Base-by-base conservation (phyloP, 2,113 vertebrate species). In the Dicerorhinus sumatrensis region DNA sequence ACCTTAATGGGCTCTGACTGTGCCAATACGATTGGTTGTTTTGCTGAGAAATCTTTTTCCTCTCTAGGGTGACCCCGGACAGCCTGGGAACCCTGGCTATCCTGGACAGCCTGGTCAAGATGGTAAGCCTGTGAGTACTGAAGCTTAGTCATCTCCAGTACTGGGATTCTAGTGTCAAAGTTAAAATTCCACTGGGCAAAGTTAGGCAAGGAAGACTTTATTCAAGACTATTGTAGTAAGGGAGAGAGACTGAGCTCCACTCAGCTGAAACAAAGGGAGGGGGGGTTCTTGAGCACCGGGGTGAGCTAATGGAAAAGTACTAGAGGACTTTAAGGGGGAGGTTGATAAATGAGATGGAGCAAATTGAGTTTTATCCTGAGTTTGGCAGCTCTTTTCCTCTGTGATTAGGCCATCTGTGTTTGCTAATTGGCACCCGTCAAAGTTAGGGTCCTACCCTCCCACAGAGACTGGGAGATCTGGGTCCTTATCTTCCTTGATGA, bases 51-150 rank as follows among this genome's bases (percentile, higher is more conserved):
- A 3, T 39, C 17, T 21, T 97, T 31, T 80, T 95, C 97, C 36
- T 98, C 46, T 63, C 14, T 88, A 99, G 99, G 99, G 99, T 96
- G 99, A 99, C 62, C 96, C 98, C 97, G 99, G 99, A 96, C 98
- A 94, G 72, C 96, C 98, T 70, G 99, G 99, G 80, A 98, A 98
- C 91, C 98, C 99, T 91, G 99, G 99, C 95, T 99, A 99, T 97
- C 99, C 99, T 98, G 99, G 99, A 98, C 99, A 99, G 98, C 98
- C 99, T 99, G 99, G 99, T 99, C 99, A 99, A 99, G 99, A 99
- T 99, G 99, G 99, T 99, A 99, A 99, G 99, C 99, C 99, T 99
- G 99, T 99, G 99, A 99, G 99, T 99, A 99, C 99, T 99, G 99
- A 98, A 99, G 99, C 99, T 99, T 99, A 98, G 98, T 99, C 98